phyloP scores from a whole-genome alignment of 2,797 vertebrate species.

The Bradypodion pumilum region DNA sequence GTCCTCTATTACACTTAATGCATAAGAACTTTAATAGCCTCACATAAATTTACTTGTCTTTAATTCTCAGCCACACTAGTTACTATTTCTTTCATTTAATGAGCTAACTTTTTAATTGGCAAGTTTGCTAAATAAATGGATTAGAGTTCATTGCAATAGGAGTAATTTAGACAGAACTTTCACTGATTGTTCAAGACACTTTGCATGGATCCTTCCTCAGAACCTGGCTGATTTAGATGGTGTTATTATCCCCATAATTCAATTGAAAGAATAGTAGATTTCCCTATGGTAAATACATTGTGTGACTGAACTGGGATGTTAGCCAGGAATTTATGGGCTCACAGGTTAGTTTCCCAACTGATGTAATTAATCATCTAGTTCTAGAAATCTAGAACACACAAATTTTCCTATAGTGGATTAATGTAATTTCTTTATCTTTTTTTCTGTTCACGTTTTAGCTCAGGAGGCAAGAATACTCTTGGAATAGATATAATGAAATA shows the following conservation, averaged over 20 bases:
- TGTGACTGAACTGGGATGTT: not conserved
- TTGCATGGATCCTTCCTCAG: not conserved
- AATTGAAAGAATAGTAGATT: not conserved
- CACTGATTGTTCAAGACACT: not conserved
- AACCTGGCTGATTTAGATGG: not conserved
- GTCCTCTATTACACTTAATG: not conserved
- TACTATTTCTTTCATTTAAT: not conserved
- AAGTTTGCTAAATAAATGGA: not conserved
- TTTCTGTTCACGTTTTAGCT: not conserved
- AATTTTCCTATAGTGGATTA: constrained; percentile 59
- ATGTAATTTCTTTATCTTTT: constrained; percentile 57
- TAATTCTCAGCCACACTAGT: not conserved
- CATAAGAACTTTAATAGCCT: not conserved
- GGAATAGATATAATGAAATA: constrained; percentile 51
- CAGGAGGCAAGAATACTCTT: constrained; percentile 49
- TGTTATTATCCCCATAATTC: not conserved
- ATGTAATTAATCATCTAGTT: not conserved
- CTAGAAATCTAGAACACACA: constrained; percentile 45
- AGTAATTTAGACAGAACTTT: not conserved
- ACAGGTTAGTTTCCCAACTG: too few species aligned
- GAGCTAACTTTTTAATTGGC: not conserved
- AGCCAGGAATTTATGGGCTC: not conserved
- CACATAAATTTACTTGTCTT: not conserved
- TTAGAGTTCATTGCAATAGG: not conserved
- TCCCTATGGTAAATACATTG: not conserved